Conservation (phyloP, 2,888 invertebrate genomes). For the Drosophila meridiana region DNA sequence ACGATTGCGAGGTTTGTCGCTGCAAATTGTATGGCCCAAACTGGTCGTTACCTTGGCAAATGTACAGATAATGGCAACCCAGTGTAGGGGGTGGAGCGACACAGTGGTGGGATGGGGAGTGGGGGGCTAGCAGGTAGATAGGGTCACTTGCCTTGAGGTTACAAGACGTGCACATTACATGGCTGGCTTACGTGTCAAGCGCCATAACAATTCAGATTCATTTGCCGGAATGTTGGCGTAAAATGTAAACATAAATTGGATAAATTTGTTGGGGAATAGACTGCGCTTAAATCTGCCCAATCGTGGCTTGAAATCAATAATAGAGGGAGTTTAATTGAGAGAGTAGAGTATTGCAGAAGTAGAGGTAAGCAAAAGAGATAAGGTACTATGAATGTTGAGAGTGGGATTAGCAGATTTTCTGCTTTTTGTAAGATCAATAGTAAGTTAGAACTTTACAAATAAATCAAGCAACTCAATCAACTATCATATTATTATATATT, state of each 20-base stretch:
- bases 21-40: slow-evolving; percentile 28
- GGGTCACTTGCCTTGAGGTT: slow-evolving; percentile 11
- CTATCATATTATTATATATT: too few relatives aligned
- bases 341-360: too few relatives aligned
- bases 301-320: background rate
- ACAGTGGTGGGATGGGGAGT: too few relatives aligned
- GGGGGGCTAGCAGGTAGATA: background rate
- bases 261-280: slow-evolving; percentile 5
- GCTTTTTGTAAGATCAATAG: too few relatives aligned
- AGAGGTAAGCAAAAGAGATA: background rate
- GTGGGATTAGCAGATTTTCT: background rate
- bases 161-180: slow-evolving; percentile 21
- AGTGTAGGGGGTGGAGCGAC: too few relatives aligned
- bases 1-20: slow-evolving; percentile 20
- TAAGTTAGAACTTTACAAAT: too few relatives aligned
- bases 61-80: slow-evolving; percentile 6
- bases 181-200: slow-evolving; percentile 15
- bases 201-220: slow-evolving; percentile 22
- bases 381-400: background rate
- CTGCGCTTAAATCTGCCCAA: background rate
- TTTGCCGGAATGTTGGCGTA: slow-evolving; percentile 16
- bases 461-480: too few relatives aligned
- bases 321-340: background rate
- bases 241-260: slow-evolving; percentile 15
- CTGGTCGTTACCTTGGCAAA: slow-evolving; percentile 44